Conservation (phyloP, 2,113 vertebrate genomes). For the Trematomus loennbergii region DNA sequence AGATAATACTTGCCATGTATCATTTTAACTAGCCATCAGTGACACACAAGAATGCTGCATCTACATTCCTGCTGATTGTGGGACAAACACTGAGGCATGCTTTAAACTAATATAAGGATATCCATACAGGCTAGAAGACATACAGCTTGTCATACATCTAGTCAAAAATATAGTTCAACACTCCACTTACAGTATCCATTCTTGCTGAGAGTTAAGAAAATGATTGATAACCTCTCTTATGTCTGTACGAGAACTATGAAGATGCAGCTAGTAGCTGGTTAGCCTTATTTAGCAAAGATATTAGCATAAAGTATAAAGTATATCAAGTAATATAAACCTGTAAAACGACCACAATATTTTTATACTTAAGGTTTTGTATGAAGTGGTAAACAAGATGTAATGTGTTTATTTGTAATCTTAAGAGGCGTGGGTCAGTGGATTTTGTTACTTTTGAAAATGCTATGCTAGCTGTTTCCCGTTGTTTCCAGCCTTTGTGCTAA, state of each 20-base stretch:
- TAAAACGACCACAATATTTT: neutral
- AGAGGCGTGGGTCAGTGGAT: neutral
- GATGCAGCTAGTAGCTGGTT: neutral
- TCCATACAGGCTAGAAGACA: neutral
- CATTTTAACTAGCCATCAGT: conserved; percentile 31
- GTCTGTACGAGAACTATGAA: neutral
- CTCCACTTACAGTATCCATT: neutral
- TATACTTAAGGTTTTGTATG: neutral
- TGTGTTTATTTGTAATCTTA: neutral
- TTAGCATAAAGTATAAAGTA: too few relatives aligned
- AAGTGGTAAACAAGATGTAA: neutral
- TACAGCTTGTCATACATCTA: neutral
- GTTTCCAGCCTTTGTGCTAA: neutral
- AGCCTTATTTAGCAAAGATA: neutral
- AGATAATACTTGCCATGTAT: conserved; percentile 23
- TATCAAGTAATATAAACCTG: neutral
- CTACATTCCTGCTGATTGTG: conserved; percentile 5
- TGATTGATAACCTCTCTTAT: too few relatives aligned
- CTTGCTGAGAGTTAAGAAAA: too few relatives aligned
- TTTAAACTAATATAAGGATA: conserved; percentile 14
- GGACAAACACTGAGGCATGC: neutral
- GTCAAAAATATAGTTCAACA: neutral
- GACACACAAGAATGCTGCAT: conserved; percentile 12
- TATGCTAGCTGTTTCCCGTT: neutral
- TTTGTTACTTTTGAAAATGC: neutral